Evolutionary conservation across 2,888 invertebrate genomes (phyloP), one percentile per base, ranked within the genome.

Genomic region (Rapana venosa): DNA sequence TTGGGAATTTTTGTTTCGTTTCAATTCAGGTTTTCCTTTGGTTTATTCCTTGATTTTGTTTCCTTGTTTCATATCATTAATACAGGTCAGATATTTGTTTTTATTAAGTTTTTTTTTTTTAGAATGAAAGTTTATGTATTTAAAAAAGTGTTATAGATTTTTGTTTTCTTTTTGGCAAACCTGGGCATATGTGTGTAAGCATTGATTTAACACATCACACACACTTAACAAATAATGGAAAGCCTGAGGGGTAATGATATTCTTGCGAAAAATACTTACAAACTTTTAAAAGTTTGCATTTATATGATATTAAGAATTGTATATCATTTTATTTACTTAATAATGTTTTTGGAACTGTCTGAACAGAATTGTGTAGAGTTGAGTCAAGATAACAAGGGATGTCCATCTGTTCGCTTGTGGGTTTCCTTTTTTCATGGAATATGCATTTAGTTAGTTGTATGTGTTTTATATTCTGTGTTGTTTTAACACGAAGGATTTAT

Each of bases 381-480:
- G 36, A 70, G 70, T 87, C 66, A 70, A 66, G 66, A 66, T 87
- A 87, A 87, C 87, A 35, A 70, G 13, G 20, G 36, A 11, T 87
- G 32, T 61, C 47, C 47, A 47, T 47, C 47, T 47, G 47, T 47
- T 8, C 8, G 47, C 47, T 47, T 47, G 47, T 47, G 47, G 47
- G 47, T 8, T 47, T n/a, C 6, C 1, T 30, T 56, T 66, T 22
- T 47, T 86, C 66, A 47, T 4, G 30, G n/a, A 15, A n/a, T 30
- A 15, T 61, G 61, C 13, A 22, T 13, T 15, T 61, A 20, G 32
- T 79, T 79, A 79, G 30, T 32, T 32, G 32, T 35, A 11, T 17
- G 15, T 36, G 30, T 11, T 17, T 70, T 77, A 22, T 36, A 32
- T 15, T 36, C 35, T 35, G 6, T 79, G 15, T 87, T 86, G 13